Evolutionary conservation across 2,113 vertebrate genomes (phyloP), one percentile per base, ranked within the genome.

Genomic region (Porphyrio hochstetteri): DNA sequence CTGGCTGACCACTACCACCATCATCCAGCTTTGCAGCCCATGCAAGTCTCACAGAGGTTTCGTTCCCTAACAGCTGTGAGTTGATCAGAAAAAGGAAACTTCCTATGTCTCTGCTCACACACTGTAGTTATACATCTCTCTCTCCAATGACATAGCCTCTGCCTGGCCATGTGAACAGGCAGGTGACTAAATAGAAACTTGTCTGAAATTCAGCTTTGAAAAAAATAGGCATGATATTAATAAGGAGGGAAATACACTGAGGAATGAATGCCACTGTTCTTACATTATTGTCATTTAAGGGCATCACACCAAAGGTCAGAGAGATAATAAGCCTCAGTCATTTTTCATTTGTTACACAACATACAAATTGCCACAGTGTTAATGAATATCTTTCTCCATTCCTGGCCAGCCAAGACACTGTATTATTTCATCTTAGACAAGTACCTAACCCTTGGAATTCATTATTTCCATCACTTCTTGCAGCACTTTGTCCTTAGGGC

Each of bases 271-370:
- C 72, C 85, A 81, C 35, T 87, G 91, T 93, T 96, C 83, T 79
- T 76, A 78, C 69, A 95, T 94, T 94, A 92, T 91, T 95, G 96
- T 87, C 90, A 86, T 95, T 92, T 96, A 81, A 93, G 70, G 74
- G 76, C 91, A 96, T 86, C 70, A 69, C 92, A 97, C 86, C 95
- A 97, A 93, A 95, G 92, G 92, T 95, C 91, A 95, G 0, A 0
- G 21, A 86, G 69, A 82, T 93, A 95, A 94, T 94, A 93, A 92
- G 76, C 65, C 77, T 94, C 95, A 92, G 95, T 87, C 96, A 64
- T 95, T 95, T 92, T 92, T 81, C 93, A 93, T 93, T 95, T 95
- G 95, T 94, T 96, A 89, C 74, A 94, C 74, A 96, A 96, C 82
- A 95, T 68, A 93, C 72, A 78, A 95, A 92, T 88, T 92, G 82